Evolutionary conservation across 2,888 invertebrate species (phyloP), one percentile per base, ranked within the genome.

Genomic region (Phyto melanocephala): DNA sequence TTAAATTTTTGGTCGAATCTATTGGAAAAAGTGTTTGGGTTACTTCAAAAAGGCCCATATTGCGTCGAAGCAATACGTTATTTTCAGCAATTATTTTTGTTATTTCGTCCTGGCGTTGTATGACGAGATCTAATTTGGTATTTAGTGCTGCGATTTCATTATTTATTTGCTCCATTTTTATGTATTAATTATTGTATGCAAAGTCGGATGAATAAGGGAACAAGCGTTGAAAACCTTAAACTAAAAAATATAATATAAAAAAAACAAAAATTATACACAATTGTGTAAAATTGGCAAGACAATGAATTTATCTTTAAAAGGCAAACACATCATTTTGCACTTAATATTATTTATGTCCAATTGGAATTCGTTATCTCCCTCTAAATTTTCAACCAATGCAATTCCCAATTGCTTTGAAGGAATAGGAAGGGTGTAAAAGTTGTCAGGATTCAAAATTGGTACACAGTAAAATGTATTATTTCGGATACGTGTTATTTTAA

Each of bases 341-440:
- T 54, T 24, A 28, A n/a, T n/a, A n/a, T n/a, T n/a, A n/a, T n/a
- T n/a, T n/a, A n/a, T n/a, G n/a, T n/a, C n/a, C n/a, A n/a, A n/a
- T 56, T 56, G 28, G 56, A 56, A 56, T 15, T 56, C 28, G n/a
- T 35, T 56, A n/a, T 35, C 56, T 2, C 56, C 56, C 33, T 33
- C 33, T 33, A 56, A 56, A n/a, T 28, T 56, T 56, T 33, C 56
- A 35, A 56, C 56, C 13, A 33, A 3, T 13, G 35, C 28, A 56
- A 56, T 56, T 28, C 56, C 56, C 15, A 56, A 56, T 33, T 56
- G 33, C 33, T 33, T 56, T 33, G 33, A 56, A n/a, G 56, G 56
- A 35, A 56, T 15, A 5, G 56, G 56, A 5, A 56, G n/a, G 33
- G 28, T 56, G 35, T 33, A 56, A 35, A 28, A 56, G 8, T 56